phyloP scores from a whole-genome alignment of 2,113 vertebrate species.

The Prunella fulvescens region DNA sequence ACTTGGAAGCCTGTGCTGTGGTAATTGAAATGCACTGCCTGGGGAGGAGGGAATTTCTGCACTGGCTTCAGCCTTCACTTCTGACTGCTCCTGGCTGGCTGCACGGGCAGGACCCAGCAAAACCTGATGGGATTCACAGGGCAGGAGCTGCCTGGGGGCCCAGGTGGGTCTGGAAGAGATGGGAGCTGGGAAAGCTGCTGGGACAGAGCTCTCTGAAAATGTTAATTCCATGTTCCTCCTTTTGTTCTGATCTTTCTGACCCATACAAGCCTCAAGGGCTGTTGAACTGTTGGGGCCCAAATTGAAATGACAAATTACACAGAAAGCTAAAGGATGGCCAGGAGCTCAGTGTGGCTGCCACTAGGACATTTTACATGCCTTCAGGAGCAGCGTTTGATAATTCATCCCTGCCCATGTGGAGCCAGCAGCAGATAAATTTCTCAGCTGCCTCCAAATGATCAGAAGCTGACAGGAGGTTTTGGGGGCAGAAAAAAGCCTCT shows the following conservation, averaged over 20 bases:
- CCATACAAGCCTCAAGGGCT: background rate
- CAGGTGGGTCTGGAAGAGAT: background rate
- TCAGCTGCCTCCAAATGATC: background rate
- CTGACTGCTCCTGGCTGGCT: background rate
- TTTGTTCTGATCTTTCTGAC: background rate
- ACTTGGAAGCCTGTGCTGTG: background rate
- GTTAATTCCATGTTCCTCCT: background rate
- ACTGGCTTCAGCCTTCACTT: background rate
- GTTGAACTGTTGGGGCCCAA: background rate
- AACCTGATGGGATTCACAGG: background rate
- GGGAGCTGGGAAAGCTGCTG: background rate
- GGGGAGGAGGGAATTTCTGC: slow-evolving; percentile 13
- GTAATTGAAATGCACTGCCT: slow-evolving; percentile 48
- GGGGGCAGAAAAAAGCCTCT: background rate
- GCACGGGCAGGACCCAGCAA: background rate
- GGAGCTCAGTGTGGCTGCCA: background rate
- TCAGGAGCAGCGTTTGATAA: background rate
- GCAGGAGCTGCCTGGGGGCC: background rate
- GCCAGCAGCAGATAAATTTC: background rate
- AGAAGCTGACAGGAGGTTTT: background rate
- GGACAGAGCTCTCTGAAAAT: background rate
- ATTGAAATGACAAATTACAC: slow-evolving; percentile 30
- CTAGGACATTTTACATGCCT: background rate
- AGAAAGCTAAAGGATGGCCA: background rate
- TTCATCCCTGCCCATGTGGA: background rate